phyloP scores from a whole-genome alignment of 2,888 invertebrate species.

The Limnephilus rhombicus region DNA sequence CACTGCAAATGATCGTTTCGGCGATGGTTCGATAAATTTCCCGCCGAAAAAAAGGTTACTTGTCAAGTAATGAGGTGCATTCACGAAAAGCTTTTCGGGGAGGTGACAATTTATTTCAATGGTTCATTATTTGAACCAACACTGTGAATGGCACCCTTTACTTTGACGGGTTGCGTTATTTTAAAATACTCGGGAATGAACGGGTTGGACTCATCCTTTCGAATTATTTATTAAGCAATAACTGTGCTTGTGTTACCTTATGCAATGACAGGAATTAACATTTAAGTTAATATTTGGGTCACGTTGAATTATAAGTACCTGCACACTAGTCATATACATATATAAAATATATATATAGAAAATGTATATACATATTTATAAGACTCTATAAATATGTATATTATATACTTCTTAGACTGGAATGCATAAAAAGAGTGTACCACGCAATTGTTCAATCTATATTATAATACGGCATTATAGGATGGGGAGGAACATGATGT shows the following conservation, averaged over 20 bases:
- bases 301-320: neutral
- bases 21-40: constrained; percentile 37
- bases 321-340: too few species aligned
- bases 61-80: constrained; percentile 1
- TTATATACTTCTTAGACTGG: too few species aligned
- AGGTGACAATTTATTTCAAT: neutral
- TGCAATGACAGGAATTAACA: neutral
- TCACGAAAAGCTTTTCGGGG: neutral
- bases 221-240: neutral
- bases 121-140: neutral
- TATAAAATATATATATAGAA: too few species aligned
- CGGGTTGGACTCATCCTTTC: constrained; percentile 1
- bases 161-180: neutral
- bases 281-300: neutral
- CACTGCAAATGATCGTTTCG: constrained; percentile 5
- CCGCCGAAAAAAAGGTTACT: neutral
- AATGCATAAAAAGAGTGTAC: too few species aligned
- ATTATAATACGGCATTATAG: too few species aligned
- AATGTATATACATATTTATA: too few species aligned
- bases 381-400: too few species aligned
- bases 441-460: too few species aligned
- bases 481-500: too few species aligned
- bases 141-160: neutral
- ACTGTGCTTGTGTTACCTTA: neutral
- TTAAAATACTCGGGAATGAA: neutral